Percentiles rank a stretch among this genome's conserved stretches.
These are phyloP conservation scores for Neotoxoptera formosana DNA, from an alignment of 1,140 invertebrate genomes.

Conservation along the genomic window DNA sequence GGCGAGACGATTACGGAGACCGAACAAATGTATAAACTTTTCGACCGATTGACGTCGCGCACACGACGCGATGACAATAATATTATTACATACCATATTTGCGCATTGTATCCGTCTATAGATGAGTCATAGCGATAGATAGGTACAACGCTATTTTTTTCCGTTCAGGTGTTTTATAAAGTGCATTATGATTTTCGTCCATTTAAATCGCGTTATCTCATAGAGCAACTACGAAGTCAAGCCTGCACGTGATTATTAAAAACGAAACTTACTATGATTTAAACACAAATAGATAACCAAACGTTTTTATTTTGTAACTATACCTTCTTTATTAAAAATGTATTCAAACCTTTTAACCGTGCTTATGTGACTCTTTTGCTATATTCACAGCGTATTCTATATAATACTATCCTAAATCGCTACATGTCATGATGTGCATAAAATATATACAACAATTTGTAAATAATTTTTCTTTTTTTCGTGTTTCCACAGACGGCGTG, in stretches of 20 bases:
- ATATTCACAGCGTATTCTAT: too few relatives aligned
- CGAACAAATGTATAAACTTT: neutral
- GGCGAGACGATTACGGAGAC: neutral
- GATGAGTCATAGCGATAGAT: neutral
- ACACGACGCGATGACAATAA: too few relatives aligned
- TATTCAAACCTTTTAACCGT: neutral
- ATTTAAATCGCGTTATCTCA: neutral
- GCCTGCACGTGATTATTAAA: neutral
- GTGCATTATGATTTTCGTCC: neutral
- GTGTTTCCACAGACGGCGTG: conserved; percentile 59
- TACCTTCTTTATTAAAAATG: too few relatives aligned
- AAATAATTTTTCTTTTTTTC: neutral
- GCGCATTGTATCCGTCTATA: neutral
- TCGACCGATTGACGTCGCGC: neutral
- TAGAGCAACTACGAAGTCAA: neutral
- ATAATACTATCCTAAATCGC: too few relatives aligned
- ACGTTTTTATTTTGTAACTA: neutral
- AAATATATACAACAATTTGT: neutral
- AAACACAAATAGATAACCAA: neutral
- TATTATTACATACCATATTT: neutral
- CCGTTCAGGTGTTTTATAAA: neutral
- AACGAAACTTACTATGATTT: neutral
- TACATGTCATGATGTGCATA: too few relatives aligned
- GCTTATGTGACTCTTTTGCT: too few relatives aligned
- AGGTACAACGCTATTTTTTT: too few relatives aligned